These are phyloP conservation scores for Tetropium fuscum DNA, from an alignment of 2,888 invertebrate genomes.

Conservation along the genomic window DNA sequence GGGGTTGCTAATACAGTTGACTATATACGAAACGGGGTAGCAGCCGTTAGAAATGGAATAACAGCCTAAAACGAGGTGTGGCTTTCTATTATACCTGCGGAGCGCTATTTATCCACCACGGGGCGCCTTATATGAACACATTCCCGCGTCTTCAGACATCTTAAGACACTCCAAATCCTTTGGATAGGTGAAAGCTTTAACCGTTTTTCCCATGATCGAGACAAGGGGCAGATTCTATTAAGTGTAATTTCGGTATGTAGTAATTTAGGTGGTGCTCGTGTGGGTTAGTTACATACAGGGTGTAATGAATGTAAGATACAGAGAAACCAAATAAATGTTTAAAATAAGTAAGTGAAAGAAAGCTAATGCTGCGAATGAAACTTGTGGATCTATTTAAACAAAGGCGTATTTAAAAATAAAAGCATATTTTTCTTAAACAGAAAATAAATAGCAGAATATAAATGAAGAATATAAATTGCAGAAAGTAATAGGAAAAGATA, in stretches of 20 bases:
- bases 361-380: too few species aligned
- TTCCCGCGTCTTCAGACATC: slow-evolving; percentile 15
- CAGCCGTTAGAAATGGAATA: slow-evolving; percentile 15
- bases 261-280: slow-evolving; percentile 4
- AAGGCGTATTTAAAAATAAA: too few species aligned
- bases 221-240: slow-evolving; percentile 8
- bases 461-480: too few species aligned
- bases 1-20: slow-evolving; percentile 16
- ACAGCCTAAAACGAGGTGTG: slow-evolving; percentile 6
- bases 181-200: slow-evolving; percentile 4
- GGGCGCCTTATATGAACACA: slow-evolving; percentile 10
- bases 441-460: too few species aligned
- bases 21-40: slow-evolving; percentile 1
- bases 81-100: slow-evolving; percentile 25
- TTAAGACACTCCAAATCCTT: slow-evolving; percentile 15
- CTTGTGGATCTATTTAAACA: too few species aligned
- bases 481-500: too few species aligned
- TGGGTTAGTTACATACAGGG: too few species aligned
- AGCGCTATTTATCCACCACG: slow-evolving; percentile 19
- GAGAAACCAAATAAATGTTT: too few species aligned
- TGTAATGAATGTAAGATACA: too few species aligned
- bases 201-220: slow-evolving; percentile 14
- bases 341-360: too few species aligned
- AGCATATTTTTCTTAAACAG: too few species aligned
- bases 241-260: background rate